These are phyloP conservation scores for Chloroceryle aenea DNA, from an alignment of 2,113 vertebrate species.

Conservation along the genomic window DNA sequence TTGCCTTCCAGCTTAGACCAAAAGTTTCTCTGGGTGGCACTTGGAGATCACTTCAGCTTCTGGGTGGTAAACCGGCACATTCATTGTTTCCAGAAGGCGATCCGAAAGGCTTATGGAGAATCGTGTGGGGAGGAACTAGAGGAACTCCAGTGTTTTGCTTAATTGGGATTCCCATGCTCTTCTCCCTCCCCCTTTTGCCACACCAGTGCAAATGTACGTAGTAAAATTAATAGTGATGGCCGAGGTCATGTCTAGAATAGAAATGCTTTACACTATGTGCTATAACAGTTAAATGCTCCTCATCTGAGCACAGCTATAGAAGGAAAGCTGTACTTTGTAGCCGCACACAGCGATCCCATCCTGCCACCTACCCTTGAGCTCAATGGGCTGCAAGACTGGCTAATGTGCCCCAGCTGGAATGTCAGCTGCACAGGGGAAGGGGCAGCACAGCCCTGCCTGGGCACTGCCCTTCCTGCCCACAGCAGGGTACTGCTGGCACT, in stretches of 20 bases:
- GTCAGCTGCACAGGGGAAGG: accelerated
- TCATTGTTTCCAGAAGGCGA: background rate
- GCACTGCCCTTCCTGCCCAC: accelerated
- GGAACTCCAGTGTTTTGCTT: background rate
- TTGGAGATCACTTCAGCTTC: background rate
- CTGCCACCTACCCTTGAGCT: background rate
- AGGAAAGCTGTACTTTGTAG: background rate
- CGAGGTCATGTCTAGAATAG: background rate
- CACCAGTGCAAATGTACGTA: background rate
- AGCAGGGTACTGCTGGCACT: background rate
- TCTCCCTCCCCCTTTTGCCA: background rate
- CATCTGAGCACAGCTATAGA: background rate
- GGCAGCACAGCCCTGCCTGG: too few relatives aligned
- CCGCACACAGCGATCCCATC: background rate
- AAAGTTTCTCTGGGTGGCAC: background rate
- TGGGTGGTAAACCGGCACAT: background rate
- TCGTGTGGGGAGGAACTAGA: background rate
- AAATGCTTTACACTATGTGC: background rate
- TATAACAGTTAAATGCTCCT: accelerated
- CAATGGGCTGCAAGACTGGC: background rate
- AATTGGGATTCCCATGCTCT: background rate
- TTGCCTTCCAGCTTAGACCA: background rate
- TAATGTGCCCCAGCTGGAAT: accelerated
- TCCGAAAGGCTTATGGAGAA: background rate
- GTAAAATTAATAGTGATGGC: background rate